Conservation (phyloP, 2,113 vertebrate species). For the Hippocampus abdominalis region DNA sequence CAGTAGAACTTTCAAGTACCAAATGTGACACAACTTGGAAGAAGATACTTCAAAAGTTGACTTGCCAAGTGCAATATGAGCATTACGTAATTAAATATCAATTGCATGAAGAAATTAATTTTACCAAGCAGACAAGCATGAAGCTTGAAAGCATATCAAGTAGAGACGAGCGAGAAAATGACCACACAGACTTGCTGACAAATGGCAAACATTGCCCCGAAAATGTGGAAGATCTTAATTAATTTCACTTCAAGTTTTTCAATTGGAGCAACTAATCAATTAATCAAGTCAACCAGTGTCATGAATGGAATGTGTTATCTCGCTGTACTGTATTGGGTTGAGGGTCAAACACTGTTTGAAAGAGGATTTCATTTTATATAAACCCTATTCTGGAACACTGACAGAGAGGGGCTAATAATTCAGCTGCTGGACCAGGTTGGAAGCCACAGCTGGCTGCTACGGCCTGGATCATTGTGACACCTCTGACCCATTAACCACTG, state of each 20-base stretch:
- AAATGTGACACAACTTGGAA: too few species aligned
- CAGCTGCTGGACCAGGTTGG: slow-evolving; percentile 47
- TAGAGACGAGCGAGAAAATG: neutral
- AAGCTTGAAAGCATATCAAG: neutral
- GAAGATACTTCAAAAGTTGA: too few species aligned
- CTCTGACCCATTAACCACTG: slow-evolving; percentile 58
- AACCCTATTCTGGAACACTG: slow-evolving; percentile 42
- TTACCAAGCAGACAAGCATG: too few species aligned
- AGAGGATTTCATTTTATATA: slow-evolving; percentile 46
- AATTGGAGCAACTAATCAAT: neutral
- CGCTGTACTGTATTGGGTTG: slow-evolving; percentile 13
- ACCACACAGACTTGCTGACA: neutral
- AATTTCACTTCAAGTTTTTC: neutral
- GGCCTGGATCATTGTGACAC: slow-evolving; percentile 54
- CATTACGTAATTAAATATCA: too few species aligned
- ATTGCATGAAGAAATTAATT: too few species aligned
- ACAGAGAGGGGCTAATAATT: slow-evolving; percentile 47
- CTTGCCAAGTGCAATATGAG: too few species aligned
- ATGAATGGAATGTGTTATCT: too few species aligned
- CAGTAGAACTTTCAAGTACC: too few species aligned
- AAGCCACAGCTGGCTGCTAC: slow-evolving; percentile 57
- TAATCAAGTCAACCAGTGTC: too few species aligned
- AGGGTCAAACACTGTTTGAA: slow-evolving; percentile 51
- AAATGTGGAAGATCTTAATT: too few species aligned
- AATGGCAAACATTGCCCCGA: too few species aligned